Evolutionary conservation across 2,113 vertebrate species (phyloP).

Genomic region (Labeo rohita): DNA sequence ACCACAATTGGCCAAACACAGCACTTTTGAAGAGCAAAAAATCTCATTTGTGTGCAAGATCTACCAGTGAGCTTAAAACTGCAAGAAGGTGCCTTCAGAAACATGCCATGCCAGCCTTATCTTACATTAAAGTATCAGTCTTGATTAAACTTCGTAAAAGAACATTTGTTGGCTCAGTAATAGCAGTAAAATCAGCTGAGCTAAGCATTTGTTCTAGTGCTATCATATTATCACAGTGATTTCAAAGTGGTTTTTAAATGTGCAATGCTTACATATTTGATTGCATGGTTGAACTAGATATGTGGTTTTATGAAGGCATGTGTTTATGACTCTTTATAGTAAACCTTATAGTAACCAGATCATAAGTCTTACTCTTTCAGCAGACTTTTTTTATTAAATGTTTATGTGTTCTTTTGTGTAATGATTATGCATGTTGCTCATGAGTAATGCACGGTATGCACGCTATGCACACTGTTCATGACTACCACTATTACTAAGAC

Average conservation of each 20-base stretch:
- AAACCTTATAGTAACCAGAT: too few relatives aligned
- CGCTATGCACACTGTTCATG: not conserved
- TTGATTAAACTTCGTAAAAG: not conserved
- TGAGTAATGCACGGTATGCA: not conserved
- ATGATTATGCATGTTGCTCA: not conserved
- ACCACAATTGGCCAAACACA: too few relatives aligned
- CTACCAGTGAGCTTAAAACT: not conserved
- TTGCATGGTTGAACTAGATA: not conserved
- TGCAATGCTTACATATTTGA: not conserved
- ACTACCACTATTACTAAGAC: not conserved
- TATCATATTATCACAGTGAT: not conserved
- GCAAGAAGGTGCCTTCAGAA: not conserved
- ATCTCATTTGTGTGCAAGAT: not conserved
- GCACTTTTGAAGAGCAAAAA: too few relatives aligned
- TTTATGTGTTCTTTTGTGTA: not conserved
- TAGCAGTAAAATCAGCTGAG: not conserved
- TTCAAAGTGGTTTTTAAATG: not conserved
- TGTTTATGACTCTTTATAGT: not conserved
- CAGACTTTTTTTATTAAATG: too few relatives aligned
- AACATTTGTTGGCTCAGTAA: not conserved
- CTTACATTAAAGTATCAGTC: not conserved
- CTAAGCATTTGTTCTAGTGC: not conserved
- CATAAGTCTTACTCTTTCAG: too few relatives aligned
- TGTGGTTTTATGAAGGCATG: not conserved
- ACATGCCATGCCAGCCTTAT: not conserved